phyloP scores from a whole-genome alignment of 2,113 vertebrate genomes.

The Hydropotes inermis region DNA sequence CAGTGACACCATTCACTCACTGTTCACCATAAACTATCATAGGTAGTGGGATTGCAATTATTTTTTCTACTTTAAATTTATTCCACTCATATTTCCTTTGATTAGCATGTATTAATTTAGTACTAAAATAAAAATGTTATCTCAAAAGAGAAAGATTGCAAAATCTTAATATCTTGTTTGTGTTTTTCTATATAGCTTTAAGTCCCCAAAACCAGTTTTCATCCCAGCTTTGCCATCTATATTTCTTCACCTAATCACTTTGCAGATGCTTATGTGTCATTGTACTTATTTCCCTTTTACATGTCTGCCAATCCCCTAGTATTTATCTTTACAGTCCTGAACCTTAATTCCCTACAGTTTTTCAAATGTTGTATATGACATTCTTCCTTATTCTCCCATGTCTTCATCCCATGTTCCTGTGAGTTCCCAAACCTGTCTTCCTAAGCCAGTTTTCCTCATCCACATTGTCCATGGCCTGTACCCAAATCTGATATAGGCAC shows the following conservation, averaged over 20 bases:
- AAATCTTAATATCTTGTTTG: neutral
- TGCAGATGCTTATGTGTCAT: neutral
- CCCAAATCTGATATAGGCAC: neutral
- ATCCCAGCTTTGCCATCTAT: neutral
- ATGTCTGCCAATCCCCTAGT: neutral
- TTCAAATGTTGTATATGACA: neutral
- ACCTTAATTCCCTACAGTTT: neutral
- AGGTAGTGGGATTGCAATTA: neutral
- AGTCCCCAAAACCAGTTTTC: neutral
- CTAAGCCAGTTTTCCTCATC: neutral
- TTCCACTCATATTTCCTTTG: neutral
- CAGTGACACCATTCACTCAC: neutral
- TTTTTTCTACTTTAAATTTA: neutral
- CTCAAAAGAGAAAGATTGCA: neutral
- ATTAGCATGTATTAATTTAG: neutral
- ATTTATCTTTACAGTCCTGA: neutral
- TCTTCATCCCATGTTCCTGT: neutral
- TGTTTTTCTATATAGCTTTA: neutral
- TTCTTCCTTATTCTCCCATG: neutral
- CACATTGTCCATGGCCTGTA: neutral
- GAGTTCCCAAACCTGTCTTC: neutral
- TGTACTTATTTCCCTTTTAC: neutral
- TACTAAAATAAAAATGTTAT: neutral
- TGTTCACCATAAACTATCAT: neutral
- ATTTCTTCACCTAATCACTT: neutral